Evolutionary conservation across 2,888 invertebrate species (phyloP), one percentile per base, ranked within the genome.

Genomic region (Tipula confusa): DNA sequence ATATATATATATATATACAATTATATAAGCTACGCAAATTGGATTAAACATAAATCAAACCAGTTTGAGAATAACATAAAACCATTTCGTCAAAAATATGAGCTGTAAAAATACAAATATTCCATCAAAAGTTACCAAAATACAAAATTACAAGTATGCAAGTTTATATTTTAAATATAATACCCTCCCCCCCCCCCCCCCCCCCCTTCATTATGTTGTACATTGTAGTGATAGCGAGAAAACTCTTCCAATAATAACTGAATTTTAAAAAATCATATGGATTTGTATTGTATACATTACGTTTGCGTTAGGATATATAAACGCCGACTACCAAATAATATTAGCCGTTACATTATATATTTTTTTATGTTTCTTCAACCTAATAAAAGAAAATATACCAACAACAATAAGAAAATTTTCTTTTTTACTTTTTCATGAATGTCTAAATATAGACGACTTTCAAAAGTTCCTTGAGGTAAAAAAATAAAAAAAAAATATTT

Each of bases 371-470:
- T 43, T 15, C 43, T 64, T 64, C 64, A 64, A 64, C 64, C 64
- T 24, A 64, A 18, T 64, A 64, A 64, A 64, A 64, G 24, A 64
- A 64, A 64, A 64, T 24, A 9, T 64, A 64, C 24, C 24, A 64
- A 64, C 64, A 24, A 64, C 64, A 64, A 64, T 64, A 24, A 64
- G 64, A 64, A 64, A 18, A 64, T 64, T 24, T 64, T 64, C 18
- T 64, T 64, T 64, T 64, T 64, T 64, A 64, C 64, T 64, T 64
- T 64, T 64, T 64, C 9, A 64, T 7, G 64, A 64, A 9, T n/a
- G n/a, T 80, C 80, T 80, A 80, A 29, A 80, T 29, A 80, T 80
- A 80, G 29, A 80, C 80, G 80, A 80, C 80, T 80, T 80, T 80
- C 80, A 80, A 80, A 80, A 80, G 80, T 80, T 29, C 80, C 80